Evolutionary conservation across 2,113 vertebrate genomes (phyloP).

Genomic region (Leucopsar rothschildi): DNA sequence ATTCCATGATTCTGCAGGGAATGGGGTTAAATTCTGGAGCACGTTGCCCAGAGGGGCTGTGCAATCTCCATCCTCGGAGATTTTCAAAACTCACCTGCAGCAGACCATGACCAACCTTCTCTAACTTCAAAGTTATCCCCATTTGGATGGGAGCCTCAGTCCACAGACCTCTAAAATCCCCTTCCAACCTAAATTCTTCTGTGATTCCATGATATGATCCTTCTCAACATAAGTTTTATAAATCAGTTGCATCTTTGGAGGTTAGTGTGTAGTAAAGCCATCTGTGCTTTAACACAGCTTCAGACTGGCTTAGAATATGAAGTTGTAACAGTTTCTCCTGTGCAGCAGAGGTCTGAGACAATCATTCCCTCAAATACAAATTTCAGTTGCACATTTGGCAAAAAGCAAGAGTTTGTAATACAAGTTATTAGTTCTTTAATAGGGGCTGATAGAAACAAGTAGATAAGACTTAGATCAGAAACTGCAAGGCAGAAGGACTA

Average conservation of each 20-base stretch:
- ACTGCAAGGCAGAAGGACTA: not conserved
- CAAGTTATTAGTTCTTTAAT: not conserved
- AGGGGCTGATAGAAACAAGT: not conserved
- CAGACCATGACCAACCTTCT: not conserved
- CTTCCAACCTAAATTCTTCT: not conserved
- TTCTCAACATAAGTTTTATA: not conserved
- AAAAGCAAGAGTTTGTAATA: not conserved
- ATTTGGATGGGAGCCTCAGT: not conserved
- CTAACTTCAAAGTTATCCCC: not conserved
- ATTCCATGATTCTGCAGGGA: not conserved
- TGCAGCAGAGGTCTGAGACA: not conserved
- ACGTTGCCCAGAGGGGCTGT: not conserved
- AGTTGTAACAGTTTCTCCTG: not conserved
- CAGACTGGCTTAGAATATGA: not conserved
- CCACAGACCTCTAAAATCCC: not conserved
- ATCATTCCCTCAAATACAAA: not conserved
- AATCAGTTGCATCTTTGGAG: not conserved
- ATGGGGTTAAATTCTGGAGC: not conserved
- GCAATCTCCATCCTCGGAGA: not conserved
- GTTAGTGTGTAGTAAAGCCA: not conserved
- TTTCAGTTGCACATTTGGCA: not conserved
- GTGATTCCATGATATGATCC: not conserved
- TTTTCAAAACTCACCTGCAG: not conserved
- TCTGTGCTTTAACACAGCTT: slow-evolving; percentile 18
- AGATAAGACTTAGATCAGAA: not conserved